phyloP scores from a whole-genome alignment of 1,140 invertebrate genomes.

The Campoletis sonorensis region DNA sequence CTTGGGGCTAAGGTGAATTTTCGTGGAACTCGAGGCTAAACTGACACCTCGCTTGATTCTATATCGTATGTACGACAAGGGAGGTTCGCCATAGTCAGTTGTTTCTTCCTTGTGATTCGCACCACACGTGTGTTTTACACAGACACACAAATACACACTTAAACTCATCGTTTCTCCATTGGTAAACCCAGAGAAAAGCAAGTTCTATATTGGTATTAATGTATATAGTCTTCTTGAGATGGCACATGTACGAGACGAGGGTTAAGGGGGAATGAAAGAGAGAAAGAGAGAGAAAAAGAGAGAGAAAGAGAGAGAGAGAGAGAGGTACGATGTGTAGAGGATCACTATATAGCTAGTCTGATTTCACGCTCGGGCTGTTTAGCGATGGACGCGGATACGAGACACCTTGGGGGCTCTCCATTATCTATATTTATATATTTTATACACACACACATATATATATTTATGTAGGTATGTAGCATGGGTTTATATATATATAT shows the following conservation, averaged over 20 bases:
- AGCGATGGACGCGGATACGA: constrained; percentile 71
- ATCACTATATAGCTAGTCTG: constrained; percentile 65
- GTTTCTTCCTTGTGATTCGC: constrained; percentile 29
- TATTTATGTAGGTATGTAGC: constrained; percentile 43
- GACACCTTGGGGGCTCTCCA: constrained; percentile 66
- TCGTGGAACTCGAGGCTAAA: constrained; percentile 32
- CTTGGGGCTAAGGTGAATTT: constrained; percentile 34
- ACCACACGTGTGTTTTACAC: neutral
- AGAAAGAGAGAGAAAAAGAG: constrained; percentile 57
- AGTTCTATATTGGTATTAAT: neutral
- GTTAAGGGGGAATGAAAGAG: constrained; percentile 8
- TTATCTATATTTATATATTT: constrained; percentile 49
- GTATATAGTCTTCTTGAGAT: neutral
- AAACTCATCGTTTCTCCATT: neutral
- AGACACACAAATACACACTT: too few species aligned
- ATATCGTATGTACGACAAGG: constrained; percentile 7
- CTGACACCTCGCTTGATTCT: constrained; percentile 25
- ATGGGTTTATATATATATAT: constrained; percentile 5
- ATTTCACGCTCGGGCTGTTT: constrained; percentile 73
- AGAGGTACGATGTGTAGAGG: constrained; percentile 50
- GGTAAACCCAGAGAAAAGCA: neutral
- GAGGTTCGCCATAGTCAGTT: constrained; percentile 4
- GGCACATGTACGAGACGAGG: constrained; percentile 5
- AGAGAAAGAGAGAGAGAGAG: constrained; percentile 51
- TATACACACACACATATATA: constrained; percentile 54